These are phyloP conservation scores for Pseudopipra pipra DNA, from an alignment of 2,113 vertebrate species.

Conservation along the genomic window DNA sequence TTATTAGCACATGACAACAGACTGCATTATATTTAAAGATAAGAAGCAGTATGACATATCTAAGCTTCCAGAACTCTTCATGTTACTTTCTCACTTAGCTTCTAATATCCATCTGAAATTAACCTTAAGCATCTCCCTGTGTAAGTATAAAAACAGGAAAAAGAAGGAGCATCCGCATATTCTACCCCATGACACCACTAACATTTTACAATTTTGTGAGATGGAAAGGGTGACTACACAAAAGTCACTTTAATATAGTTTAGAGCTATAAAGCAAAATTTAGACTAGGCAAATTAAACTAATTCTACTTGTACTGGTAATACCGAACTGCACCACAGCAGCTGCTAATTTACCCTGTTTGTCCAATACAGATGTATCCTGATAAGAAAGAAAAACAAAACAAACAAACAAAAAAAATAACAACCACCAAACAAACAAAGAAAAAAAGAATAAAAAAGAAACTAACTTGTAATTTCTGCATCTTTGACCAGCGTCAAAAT, in stretches of 20 bases:
- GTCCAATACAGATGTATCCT: background rate
- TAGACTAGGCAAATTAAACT: background rate
- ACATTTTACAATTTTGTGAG: background rate
- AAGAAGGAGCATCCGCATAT: background rate
- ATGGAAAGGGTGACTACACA: background rate
- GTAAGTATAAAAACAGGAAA: background rate
- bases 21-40: slow-evolving; percentile 17
- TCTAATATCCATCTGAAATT: background rate
- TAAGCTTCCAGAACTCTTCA: background rate
- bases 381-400: background rate
- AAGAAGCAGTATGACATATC: background rate
- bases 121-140: background rate
- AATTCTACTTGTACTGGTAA: background rate
- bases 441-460: background rate
- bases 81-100: background rate
- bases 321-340: background rate
- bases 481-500: background rate
- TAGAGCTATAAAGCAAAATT: background rate
- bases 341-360: background rate
- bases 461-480: background rate
- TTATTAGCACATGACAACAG: slow-evolving; percentile 18
- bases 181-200: background rate
- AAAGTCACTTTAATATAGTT: background rate
- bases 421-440: background rate
- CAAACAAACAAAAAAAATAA: too few relatives aligned